These are phyloP conservation scores for Mionectes olivaceus DNA, from an alignment of 2,797 vertebrate genomes.

Conservation along the genomic window DNA sequence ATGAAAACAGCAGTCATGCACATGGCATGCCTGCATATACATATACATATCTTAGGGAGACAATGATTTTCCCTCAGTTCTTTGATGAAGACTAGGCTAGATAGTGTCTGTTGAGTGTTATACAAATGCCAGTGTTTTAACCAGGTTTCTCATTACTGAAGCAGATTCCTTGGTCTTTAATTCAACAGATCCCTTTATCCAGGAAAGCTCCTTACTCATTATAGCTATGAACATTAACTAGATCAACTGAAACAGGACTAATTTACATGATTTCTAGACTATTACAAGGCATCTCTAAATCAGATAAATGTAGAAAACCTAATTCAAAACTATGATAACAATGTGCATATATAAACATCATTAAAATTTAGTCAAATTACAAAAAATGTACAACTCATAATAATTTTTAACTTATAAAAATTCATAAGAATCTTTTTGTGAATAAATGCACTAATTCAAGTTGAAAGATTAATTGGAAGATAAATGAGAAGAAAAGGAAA, in stretches of 20 bases:
- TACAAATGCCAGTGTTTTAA: not conserved
- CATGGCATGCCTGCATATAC: rapidly evolving
- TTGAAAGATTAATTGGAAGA: not conserved
- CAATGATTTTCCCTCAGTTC: not conserved
- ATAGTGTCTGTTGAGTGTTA: not conserved
- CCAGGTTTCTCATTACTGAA: not conserved
- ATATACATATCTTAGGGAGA: not conserved
- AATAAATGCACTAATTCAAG: not conserved
- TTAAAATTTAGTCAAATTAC: not conserved
- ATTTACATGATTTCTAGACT: not conserved
- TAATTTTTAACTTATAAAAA: not conserved
- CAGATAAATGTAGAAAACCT: not conserved
- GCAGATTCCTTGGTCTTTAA: not conserved
- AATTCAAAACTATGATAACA: not conserved
- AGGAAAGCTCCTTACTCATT: not conserved
- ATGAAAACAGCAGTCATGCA: not conserved
- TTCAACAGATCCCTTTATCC: not conserved
- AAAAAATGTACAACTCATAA: not conserved
- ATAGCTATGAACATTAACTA: not conserved
- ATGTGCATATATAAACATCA: not conserved
- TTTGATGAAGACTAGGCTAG: not conserved
- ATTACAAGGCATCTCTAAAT: not conserved
- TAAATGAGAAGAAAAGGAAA: not conserved
- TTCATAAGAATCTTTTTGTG: not conserved
- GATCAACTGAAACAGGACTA: not conserved